Evolutionary conservation across 2,797 vertebrate genomes (phyloP), one percentile per base, ranked within the genome.

Genomic region (Xerus rutilus): DNA sequence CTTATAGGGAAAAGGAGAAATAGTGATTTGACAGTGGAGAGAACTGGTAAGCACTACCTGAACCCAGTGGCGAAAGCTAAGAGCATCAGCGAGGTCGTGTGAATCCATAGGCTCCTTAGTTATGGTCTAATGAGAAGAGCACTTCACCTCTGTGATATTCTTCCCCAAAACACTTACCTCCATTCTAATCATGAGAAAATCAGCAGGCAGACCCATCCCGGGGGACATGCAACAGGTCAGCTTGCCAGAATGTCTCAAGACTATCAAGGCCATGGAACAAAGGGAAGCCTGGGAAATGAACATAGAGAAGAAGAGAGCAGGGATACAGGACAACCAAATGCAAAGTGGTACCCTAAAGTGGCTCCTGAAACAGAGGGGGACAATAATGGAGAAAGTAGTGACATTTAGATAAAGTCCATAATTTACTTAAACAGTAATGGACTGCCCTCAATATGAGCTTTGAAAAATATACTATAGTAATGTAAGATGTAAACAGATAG

Each of bases 111-210:
- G 57, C n/a, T 59, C 59, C 18, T 45, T 84, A 62, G 49, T 59
- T 54, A 76, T 3, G 18, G 28, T 20, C 1, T n/a, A 52, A 86
- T 23, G 59, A 79, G 64, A 49, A 43, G 3, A 70, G 47, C 28
- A 30, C 43, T 47, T 92, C 72, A 62, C 45, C 47, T 76, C 76
- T 72, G 11, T 52, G 52, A 47, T 28, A 39, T 77, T 84, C 20
- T 88, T 74, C 88, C 52, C 88, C 74, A 39, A 92, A 93, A 59
- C 25, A 23, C 47, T 84, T 69, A 64, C 52, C 32, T 78, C 91
- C 39, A 69, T 84, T 84, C 52, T 32, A 85, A n/a, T 59, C 23
- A 20, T 20, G 54, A 79, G 59, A 70, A 91, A 93, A 70, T 47
- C 13, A 77, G 20, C 72, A 95, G 43, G 82, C 30, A 72, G 74